A percentile compares a stretch with the other conserved stretches of the same genome.
Evolutionary conservation across 2,113 vertebrate species (phyloP).

Genomic region (Colaptes auratus): DNA sequence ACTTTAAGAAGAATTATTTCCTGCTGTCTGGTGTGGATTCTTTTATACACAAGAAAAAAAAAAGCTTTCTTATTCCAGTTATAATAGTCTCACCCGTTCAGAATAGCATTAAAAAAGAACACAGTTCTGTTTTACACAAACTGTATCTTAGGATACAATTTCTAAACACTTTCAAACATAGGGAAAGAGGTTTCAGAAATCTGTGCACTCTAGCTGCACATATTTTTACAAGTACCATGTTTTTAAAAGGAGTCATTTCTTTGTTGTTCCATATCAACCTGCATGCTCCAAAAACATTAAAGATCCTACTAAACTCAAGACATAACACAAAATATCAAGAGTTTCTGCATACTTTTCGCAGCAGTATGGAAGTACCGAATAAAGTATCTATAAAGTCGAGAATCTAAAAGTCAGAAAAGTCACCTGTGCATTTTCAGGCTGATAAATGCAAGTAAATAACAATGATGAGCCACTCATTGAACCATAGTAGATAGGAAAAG

Average conservation of each 20-base stretch:
- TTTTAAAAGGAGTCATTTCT: neutral
- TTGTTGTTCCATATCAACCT: neutral
- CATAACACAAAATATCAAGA: neutral
- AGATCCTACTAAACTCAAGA: neutral
- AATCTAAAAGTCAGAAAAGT: neutral
- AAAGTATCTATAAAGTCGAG: neutral
- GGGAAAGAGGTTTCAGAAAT: neutral
- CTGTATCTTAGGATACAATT: neutral
- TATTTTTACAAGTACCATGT: neutral
- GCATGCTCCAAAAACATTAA: neutral
- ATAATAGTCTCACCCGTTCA: neutral
- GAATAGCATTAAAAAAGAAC: neutral
- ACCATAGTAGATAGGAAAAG: neutral
- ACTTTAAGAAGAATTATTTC: neutral
- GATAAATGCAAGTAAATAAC: neutral
- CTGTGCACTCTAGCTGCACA: no score
- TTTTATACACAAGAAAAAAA: neutral
- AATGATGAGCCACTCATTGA: neutral
- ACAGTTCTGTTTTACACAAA: neutral
- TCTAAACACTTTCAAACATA: neutral
- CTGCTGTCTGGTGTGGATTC: neutral
- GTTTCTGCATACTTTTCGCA: neutral
- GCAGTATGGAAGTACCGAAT: rapidly evolving
- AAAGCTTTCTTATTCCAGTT: neutral
- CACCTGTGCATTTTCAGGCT: neutral